phyloP scores from a whole-genome alignment of 2,888 invertebrate genomes.

The Drosophila parthenogenetica region DNA sequence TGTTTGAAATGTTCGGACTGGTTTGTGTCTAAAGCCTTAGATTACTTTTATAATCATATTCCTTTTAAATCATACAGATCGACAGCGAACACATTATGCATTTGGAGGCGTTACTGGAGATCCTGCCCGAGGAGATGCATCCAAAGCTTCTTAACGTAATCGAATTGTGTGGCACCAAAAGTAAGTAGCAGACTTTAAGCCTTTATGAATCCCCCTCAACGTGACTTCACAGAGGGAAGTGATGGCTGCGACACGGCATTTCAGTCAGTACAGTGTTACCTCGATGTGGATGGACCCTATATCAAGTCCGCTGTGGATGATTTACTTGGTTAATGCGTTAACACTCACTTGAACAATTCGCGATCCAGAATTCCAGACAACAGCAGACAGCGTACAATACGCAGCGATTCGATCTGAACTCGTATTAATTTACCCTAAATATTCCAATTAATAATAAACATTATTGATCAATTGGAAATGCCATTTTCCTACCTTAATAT shows the following conservation, averaged over 20 bases:
- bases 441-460: slow-evolving; percentile 17
- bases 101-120: slow-evolving; percentile 76
- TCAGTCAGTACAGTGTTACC: slow-evolving; percentile 79
- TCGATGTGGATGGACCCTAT: slow-evolving; percentile 73
- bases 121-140: slow-evolving; percentile 79
- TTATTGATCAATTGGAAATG: not conserved
- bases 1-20: slow-evolving; percentile 82
- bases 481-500: slow-evolving; percentile 76
- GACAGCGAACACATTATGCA: slow-evolving; percentile 76
- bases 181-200: slow-evolving; percentile 56
- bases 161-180: slow-evolving; percentile 74
- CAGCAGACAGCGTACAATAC: slow-evolving; percentile 81
- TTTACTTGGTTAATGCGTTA: slow-evolving; percentile 40
- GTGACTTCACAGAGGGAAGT: slow-evolving; percentile 74
- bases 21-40: slow-evolving; percentile 54
- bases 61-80: slow-evolving; percentile 60
- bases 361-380: slow-evolving; percentile 76
- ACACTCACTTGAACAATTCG: slow-evolving; percentile 80
- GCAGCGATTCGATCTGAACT: slow-evolving; percentile 87
- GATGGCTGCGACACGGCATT: slow-evolving; percentile 83
- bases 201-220: not conserved
- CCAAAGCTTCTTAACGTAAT: slow-evolving; percentile 61
- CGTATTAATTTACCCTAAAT: slow-evolving; percentile 81
- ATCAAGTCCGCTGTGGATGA: slow-evolving; percentile 36
- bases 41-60: not conserved